Evolutionary conservation across 2,797 vertebrate species (phyloP).

Genomic region (Myripristis murdjan): DNA sequence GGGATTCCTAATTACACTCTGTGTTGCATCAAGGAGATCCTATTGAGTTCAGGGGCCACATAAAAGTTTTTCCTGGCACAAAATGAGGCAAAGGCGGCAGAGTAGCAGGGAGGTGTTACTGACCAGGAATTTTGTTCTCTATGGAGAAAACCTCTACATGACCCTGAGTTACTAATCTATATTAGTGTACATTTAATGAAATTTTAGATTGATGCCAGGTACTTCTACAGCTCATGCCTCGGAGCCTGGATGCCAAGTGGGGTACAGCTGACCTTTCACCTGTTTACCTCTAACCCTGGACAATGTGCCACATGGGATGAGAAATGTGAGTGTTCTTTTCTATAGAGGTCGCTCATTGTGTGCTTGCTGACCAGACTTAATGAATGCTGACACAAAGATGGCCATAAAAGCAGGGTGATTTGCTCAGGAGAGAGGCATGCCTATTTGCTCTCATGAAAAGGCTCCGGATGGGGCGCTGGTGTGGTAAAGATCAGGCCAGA

Average conservation of each 20-base stretch:
- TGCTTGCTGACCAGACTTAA: constrained; percentile 39
- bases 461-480: constrained; percentile 36
- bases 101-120: too few species aligned
- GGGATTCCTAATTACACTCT: too few species aligned
- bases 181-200: not conserved
- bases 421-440: constrained; percentile 45
- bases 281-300: constrained; percentile 40
- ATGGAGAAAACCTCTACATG: too few species aligned
- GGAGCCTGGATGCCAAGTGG: not conserved
- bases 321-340: constrained; percentile 52
- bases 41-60: too few species aligned
- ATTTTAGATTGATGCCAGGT: not conserved
- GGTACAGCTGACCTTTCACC: constrained; percentile 42
- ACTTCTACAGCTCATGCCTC: not conserved
- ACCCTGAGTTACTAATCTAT: too few species aligned
- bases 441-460: constrained; percentile 54
- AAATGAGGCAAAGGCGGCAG: too few species aligned
- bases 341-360: constrained; percentile 63
- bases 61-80: too few species aligned
- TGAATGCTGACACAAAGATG: constrained; percentile 66
- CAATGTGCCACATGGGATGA: constrained; percentile 31
- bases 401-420: constrained; percentile 63
- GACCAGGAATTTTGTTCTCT: too few species aligned
- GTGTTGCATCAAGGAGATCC: too few species aligned
- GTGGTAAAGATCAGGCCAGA: constrained; percentile 43